Base-by-base conservation (phyloP, 1,140 invertebrate species). In the Drusus annulatus region DNA sequence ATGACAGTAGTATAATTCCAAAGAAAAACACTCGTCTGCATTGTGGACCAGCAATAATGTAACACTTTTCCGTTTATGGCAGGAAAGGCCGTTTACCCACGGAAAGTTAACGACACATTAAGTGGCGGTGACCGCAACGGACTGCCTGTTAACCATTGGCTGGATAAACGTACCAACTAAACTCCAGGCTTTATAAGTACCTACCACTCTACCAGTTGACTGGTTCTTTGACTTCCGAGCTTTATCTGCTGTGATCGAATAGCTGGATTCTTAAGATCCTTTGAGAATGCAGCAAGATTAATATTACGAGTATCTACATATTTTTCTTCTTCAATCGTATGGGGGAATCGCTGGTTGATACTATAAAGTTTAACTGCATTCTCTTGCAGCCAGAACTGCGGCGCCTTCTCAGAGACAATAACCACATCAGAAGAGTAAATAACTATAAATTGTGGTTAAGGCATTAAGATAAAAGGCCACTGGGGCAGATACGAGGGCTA, bases 51-150 rank as follows among this genome's bases (percentile, higher is more conserved):
- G 31, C 60, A 8, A 19, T 45, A 13, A 45, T 45, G 17, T 25
- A 63, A 63, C 54, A 63, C 28, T 31, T 31, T 31, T 63, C 19
- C 1, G 28, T 63, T 80, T 80, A 80, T 80, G 52, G 19, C 3
- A n/a, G 69, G 7, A 45, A 36, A 51, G 36, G 15, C 54, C 31
- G 65, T 69, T 68, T 76, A 19, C 54, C 60, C 75, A 77, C 71
- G 58, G 76, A 52, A 81, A 77, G 16, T 77, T 81, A 81, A 81
- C 74, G 80, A 77, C 65, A 68, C 63, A 73, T 77, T 77, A 77
- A 81, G 80, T 81, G 80, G 65, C 75, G 63, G 45, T 56, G 5
- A 51, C 73, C 73, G 36, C 45, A 54, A 56, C 60, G 65, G 31
- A 58, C 60, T 69, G 74, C n/a, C 62, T 60, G 75, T 76, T 77